Evolutionary conservation across 2,888 invertebrate species (phyloP).

Genomic region (Zygaena filipendulae): DNA sequence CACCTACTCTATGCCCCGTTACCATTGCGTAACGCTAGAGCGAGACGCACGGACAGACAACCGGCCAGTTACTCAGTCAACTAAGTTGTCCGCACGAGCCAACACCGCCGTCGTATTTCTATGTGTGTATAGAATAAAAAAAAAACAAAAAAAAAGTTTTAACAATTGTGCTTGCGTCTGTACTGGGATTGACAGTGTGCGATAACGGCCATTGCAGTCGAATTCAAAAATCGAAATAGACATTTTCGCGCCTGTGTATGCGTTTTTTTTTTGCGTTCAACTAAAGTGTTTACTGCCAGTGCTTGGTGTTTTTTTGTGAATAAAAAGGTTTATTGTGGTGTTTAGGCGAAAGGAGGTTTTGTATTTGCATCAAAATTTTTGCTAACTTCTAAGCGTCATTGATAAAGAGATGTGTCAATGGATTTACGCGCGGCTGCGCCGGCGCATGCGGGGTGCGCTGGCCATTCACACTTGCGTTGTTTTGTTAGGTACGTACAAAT

Average conservation of each 20-base stretch:
- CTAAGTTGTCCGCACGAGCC: slow-evolving; percentile 37
- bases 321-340: slow-evolving; percentile 18
- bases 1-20: slow-evolving; percentile 60
- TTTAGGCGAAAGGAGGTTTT: slow-evolving; percentile 11
- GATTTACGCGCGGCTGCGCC: slow-evolving; percentile 32
- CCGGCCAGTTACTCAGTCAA: slow-evolving; percentile 25
- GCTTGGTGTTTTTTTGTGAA: slow-evolving; percentile 16
- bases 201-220: slow-evolving; percentile 7
- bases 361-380: slow-evolving; percentile 11
- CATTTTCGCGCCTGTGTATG: slow-evolving; percentile 3
- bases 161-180: slow-evolving; percentile 22
- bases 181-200: slow-evolving; percentile 24
- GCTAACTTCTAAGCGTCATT: slow-evolving; percentile 26
- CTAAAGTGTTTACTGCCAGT: slow-evolving; percentile 7
- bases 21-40: slow-evolving; percentile 54
- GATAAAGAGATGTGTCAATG: slow-evolving; percentile 57
- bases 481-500: slow-evolving; percentile 42
- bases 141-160: slow-evolving; percentile 25
- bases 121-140: slow-evolving; percentile 23
- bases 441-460: slow-evolving; percentile 29
- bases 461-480: slow-evolving; percentile 35
- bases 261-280: slow-evolving; percentile 1
- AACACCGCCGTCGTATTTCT: slow-evolving; percentile 23
- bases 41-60: slow-evolving; percentile 41
- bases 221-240: slow-evolving; percentile 10